Evolutionary conservation across 2,797 vertebrate species (phyloP).

Genomic region (Euthynnus affinis): DNA sequence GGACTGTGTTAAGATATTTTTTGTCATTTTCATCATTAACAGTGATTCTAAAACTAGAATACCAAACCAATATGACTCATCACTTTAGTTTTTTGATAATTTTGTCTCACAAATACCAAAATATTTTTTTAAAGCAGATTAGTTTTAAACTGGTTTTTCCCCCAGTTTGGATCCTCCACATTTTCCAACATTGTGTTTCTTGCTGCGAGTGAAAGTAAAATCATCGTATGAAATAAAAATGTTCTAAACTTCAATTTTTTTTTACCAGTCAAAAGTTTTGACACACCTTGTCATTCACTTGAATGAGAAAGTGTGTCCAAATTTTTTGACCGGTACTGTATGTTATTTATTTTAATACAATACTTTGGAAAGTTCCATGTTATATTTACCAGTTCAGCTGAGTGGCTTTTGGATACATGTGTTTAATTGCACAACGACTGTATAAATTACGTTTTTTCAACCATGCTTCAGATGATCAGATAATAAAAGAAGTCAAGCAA

Average conservation of each 20-base stretch:
- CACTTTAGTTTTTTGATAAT: neutral
- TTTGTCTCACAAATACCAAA: neutral
- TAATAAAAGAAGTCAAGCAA: conserved; percentile 35
- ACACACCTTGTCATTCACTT: too few species aligned
- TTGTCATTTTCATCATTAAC: neutral
- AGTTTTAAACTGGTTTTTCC: neutral
- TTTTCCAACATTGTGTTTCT: neutral
- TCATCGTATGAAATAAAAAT: neutral
- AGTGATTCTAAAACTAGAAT: neutral
- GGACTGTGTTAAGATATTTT: neutral
- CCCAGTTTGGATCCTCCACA: too few species aligned
- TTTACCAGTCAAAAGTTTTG: too few species aligned
- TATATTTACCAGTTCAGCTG: neutral
- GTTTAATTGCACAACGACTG: conserved; percentile 19
- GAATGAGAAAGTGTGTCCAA: too few species aligned
- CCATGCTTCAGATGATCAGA: conserved; percentile 16
- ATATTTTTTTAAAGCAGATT: neutral
- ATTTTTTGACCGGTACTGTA: too few species aligned
- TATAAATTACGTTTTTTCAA: conserved; percentile 17
- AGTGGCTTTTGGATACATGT: conserved; percentile 1
- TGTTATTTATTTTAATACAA: too few species aligned
- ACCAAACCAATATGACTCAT: conserved; percentile 5
- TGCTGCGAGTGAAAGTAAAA: neutral
- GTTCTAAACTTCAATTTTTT: too few species aligned
- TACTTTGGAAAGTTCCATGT: neutral